These are phyloP conservation scores for Jacana jacana DNA, from an alignment of 2,113 vertebrate genomes.

Conservation along the genomic window DNA sequence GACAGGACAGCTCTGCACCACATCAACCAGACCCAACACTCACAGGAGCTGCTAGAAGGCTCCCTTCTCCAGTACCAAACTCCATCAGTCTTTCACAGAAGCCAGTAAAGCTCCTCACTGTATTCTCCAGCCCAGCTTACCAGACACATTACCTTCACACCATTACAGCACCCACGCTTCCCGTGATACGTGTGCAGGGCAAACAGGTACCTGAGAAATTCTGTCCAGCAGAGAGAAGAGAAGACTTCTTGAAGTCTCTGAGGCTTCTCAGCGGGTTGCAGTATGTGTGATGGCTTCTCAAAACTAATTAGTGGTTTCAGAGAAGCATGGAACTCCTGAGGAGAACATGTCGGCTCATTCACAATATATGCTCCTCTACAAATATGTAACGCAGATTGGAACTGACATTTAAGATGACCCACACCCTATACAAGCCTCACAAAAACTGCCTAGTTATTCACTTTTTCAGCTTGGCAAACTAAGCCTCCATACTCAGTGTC, in stretches of 20 bases:
- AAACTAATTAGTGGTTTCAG: background rate
- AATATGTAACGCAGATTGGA: background rate
- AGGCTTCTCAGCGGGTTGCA: background rate
- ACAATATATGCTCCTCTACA: background rate
- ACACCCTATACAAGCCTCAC: slow-evolving; percentile 2
- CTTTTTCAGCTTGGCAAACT: slow-evolving; percentile 35
- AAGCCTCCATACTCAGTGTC: slow-evolving; percentile 25
- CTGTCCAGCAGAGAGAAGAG: background rate
- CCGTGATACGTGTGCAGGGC: rapidly evolving
- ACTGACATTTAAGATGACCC: slow-evolving; percentile 32
- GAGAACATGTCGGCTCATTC: background rate
- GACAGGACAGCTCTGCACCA: background rate
- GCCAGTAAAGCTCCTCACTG: background rate
- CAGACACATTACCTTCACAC: background rate
- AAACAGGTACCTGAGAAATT: background rate
- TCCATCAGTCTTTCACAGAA: background rate
- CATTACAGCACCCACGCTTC: rapidly evolving
- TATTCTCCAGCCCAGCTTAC: background rate
- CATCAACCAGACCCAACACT: rapidly evolving
- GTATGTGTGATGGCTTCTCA: background rate
- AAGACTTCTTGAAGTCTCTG: background rate
- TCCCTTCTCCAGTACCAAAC: background rate
- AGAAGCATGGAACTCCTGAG: background rate
- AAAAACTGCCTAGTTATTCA: slow-evolving; percentile 43
- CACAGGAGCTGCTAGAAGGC: background rate